A percentile compares a stretch with the other conserved stretches of the same genome.
Evolutionary conservation across 1,140 invertebrate genomes (phyloP).

Genomic region (Drosophila arawakana): DNA sequence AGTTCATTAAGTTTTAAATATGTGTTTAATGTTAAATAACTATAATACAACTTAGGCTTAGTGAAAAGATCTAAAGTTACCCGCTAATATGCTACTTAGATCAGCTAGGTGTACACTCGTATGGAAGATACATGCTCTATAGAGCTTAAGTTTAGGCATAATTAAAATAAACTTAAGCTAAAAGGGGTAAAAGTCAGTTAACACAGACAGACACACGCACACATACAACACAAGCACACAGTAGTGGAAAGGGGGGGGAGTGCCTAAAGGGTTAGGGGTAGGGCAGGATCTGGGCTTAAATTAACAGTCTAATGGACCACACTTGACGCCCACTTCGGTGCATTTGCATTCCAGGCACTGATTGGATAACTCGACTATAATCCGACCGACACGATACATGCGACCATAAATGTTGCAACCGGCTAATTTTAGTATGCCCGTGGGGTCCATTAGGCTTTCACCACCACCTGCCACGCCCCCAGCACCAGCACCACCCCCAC

Average conservation of each 20-base stretch:
- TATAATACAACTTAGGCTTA: constrained; percentile 74
- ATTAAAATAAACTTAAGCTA: constrained; percentile 11
- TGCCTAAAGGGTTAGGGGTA: constrained; percentile 1
- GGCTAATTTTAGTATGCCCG: constrained; percentile 90
- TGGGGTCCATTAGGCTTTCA: constrained; percentile 66
- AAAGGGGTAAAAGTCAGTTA: not conserved
- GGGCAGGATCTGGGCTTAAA: constrained; percentile 48
- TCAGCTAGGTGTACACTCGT: not conserved
- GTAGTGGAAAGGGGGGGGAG: constrained; percentile 18
- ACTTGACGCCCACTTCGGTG: constrained; percentile 94
- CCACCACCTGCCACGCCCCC: constrained; percentile 9
- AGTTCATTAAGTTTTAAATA: constrained; percentile 12
- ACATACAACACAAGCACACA: not conserved
- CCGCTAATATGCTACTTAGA: constrained; percentile 2
- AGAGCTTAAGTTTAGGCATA: not conserved
- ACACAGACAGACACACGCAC: constrained; percentile 10
- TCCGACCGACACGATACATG: constrained; percentile 93
- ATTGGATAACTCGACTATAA: constrained; percentile 93
- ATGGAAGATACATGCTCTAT: not conserved
- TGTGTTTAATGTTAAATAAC: constrained; percentile 14
- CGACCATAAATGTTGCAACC: constrained; percentile 96
- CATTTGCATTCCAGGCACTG: constrained; percentile 94
- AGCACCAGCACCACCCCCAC: not conserved
- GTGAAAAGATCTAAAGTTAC: not conserved
- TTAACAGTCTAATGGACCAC: constrained; percentile 89